phyloP scores from a whole-genome alignment of 1,140 invertebrate genomes.

The Formica selysi region DNA sequence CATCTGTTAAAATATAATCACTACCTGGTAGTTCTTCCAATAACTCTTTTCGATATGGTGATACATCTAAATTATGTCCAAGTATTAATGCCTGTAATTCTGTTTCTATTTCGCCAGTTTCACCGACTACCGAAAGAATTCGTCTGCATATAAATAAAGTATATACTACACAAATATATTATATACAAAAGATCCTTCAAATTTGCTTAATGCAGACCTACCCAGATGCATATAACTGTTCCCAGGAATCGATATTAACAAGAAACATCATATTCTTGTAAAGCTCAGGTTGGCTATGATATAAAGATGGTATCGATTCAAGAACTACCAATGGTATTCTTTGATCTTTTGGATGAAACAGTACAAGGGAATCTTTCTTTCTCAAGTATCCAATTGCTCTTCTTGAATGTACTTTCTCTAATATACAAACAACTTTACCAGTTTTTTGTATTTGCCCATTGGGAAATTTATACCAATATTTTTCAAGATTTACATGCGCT shows the following conservation, averaged over 20 bases:
- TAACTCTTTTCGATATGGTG: conserved; percentile 89
- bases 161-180: not conserved
- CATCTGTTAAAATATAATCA: conserved; percentile 87
- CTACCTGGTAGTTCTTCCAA: conserved; percentile 87
- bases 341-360: conserved; percentile 91
- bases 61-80: conserved; percentile 91
- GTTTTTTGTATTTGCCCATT: conserved; percentile 80
- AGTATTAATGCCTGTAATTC: conserved; percentile 93
- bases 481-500: conserved; percentile 87
- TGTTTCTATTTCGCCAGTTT: conserved; percentile 90
- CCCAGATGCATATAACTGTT: conserved; percentile 82
- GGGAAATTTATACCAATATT: conserved; percentile 83
- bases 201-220: conserved; percentile 72
- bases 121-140: conserved; percentile 90
- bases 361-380: conserved; percentile 86
- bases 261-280: conserved; percentile 90
- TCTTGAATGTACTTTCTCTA: conserved; percentile 89
- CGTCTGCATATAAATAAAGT: conserved; percentile 81
- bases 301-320: conserved; percentile 88
- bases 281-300: conserved; percentile 86
- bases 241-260: conserved; percentile 90
- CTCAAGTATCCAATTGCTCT: conserved; percentile 90
- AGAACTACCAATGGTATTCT: conserved; percentile 90
- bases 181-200: conserved; percentile 7
- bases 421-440: conserved; percentile 87